These are phyloP conservation scores for Cochlearius cochlearius DNA, from an alignment of 2,113 vertebrate genomes.

Conservation along the genomic window DNA sequence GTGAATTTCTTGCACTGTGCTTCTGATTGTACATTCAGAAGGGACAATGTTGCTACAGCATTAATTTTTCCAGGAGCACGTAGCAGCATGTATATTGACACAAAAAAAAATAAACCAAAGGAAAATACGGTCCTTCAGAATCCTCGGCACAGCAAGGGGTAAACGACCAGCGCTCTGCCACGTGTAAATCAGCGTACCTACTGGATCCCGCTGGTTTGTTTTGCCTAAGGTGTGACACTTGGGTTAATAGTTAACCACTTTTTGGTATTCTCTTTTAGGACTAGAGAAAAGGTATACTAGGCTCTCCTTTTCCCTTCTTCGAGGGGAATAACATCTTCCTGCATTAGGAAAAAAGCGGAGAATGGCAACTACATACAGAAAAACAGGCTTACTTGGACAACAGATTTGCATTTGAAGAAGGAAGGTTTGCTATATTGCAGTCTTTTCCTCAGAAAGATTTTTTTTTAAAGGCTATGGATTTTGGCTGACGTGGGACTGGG, in stretches of 20 bases:
- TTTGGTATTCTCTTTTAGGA: not conserved
- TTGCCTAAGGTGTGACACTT: not conserved
- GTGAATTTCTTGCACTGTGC: not conserved
- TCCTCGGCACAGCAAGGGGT: not conserved
- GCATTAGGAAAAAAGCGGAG: not conserved
- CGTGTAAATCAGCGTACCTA: not conserved
- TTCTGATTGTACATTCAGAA: not conserved
- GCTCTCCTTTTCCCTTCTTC: not conserved
- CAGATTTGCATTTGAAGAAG: not conserved
- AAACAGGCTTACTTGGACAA: not conserved
- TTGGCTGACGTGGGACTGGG: not conserved
- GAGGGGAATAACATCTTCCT: not conserved
- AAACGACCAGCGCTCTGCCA: not conserved
- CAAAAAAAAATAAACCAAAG: not conserved
- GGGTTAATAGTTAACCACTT: not conserved
- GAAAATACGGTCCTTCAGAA: not conserved
- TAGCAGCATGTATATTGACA: not conserved
- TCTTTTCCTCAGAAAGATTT: not conserved
- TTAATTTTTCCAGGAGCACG: constrained; percentile 29
- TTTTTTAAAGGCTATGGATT: not conserved
- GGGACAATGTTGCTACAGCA: not conserved
- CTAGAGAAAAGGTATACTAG: not conserved
- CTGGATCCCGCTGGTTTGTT: not conserved
- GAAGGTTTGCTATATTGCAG: not conserved
- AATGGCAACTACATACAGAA: not conserved